phyloP scores from a whole-genome alignment of 2,888 invertebrate genomes.

The Tyria jacobaeae region DNA sequence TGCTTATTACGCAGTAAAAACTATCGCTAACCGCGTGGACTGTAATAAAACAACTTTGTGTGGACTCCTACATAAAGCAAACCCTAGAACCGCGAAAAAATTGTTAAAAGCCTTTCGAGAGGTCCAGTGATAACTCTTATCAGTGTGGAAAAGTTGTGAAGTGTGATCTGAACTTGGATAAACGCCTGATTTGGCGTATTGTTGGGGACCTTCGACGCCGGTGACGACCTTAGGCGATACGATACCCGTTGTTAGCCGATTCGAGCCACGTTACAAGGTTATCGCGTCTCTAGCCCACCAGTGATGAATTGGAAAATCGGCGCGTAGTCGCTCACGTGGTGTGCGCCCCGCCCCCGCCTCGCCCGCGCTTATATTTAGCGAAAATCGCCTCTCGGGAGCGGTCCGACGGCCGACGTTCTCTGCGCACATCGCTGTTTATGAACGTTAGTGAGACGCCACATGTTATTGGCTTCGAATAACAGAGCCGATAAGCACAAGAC shows the following conservation, averaged over 20 bases:
- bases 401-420: conserved; percentile 76
- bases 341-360: conserved; percentile 81
- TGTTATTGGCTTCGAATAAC: conserved; percentile 84
- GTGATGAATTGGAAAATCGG: conserved; percentile 87
- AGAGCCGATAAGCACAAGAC: conserved; percentile 80
- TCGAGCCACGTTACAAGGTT: conserved; percentile 85
- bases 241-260: conserved; percentile 73
- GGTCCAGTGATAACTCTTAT: conserved; percentile 76
- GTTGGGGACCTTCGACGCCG: conserved; percentile 59
- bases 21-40: conserved; percentile 81
- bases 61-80: conserved; percentile 42
- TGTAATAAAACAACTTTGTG: conserved; percentile 58
- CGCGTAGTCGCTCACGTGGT: conserved; percentile 86
- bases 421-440: conserved; percentile 79
- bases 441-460: conserved; percentile 83
- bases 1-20: conserved; percentile 84
- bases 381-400: conserved; percentile 85
- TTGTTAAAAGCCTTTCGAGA: conserved; percentile 43
- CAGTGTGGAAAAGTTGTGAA: conserved; percentile 80
- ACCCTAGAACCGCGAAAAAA: conserved; percentile 37
- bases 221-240: conserved; percentile 71
- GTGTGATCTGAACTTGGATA: conserved; percentile 69
- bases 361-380: conserved; percentile 85
- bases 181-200: conserved; percentile 67
- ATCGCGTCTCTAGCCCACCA: conserved; percentile 82